Base-by-base conservation (phyloP, 2,113 vertebrate genomes). In the Heterochromis multidens region DNA sequence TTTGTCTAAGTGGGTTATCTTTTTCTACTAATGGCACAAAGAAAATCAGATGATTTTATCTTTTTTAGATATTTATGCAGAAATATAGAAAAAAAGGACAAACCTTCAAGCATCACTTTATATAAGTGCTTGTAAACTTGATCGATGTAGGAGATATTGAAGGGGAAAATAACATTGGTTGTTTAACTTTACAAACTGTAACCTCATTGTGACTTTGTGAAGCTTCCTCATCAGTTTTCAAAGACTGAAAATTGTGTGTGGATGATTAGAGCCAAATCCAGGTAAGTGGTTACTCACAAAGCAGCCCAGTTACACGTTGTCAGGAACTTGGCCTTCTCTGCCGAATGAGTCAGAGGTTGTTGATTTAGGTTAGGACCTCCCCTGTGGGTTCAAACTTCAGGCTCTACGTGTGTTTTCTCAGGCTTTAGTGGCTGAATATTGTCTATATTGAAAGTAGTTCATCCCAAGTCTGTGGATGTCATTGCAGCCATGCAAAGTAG, bases 261-360 rank as follows among this genome's bases (percentile, higher is more conserved):
- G 13, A 59, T 65, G 52, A 84, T 78, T 56, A 46, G 43, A 74
- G 49, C 43, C 17, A 74, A 74, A 13, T 74, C 27, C 67, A 77
- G 52, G 52, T 80, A 35, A 63, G 54, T 61, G 17, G 43, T 43
- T 21, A 62, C 67, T 74, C 17, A 74, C 16, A 31, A 52, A 31
- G 43, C 43, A 31, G 43, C 43, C 67, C 43, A 74, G 46, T 72
- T 80, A 31, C 57, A 83, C 0, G 1, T 46, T 35, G 67, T 62
- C 61, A 70, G 19, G 46, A 83, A 29, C 72, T 43, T 40, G 21
- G 10, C 5, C 8, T 31, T 17, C 11, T 81, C 25, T 78, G 11
- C 5, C 2, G 25, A 27, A 35, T 70, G 16, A 72, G 72, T 84
- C 21, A 11, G 76, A 78, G 25, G 4, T 70, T 19, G 23, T 29